phyloP scores from a whole-genome alignment of 2,888 invertebrate species.

The Lasioglossum pauxillum region DNA sequence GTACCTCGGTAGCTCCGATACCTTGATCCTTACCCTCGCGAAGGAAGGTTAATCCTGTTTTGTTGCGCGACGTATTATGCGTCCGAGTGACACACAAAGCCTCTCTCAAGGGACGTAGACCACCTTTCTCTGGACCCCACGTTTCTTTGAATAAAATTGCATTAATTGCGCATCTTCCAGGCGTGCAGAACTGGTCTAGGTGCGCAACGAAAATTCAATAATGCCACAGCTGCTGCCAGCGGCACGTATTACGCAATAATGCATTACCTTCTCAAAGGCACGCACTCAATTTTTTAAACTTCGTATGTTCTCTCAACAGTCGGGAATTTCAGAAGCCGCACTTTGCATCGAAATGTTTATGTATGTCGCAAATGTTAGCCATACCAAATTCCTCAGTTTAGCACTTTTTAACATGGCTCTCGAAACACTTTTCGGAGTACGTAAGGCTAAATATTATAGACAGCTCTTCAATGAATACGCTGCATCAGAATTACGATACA shows the following conservation, averaged over 20 bases:
- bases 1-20: neutral
- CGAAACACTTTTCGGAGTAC: neutral
- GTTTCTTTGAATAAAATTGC: slow-evolving; percentile 53
- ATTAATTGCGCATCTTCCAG: slow-evolving; percentile 51
- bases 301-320: no score
- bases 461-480: neutral
- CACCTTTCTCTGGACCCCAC: slow-evolving; percentile 26
- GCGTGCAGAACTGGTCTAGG: slow-evolving; percentile 30
- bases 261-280: neutral
- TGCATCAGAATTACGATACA: neutral
- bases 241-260: slow-evolving; percentile 48
- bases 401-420: neutral
- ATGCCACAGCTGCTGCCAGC: slow-evolving; percentile 46
- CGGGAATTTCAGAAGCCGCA: neutral
- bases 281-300: neutral
- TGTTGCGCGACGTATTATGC: neutral
- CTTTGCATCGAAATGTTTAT: neutral
- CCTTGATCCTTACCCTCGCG: neutral
- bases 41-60: slow-evolving; percentile 4
- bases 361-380: neutral
- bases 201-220: slow-evolving; percentile 61
- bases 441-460: neutral
- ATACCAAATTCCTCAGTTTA: no score
- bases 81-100: slow-evolving; percentile 19
- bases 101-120: neutral